These are phyloP conservation scores for Acanthopagrus latus DNA, from an alignment of 2,797 vertebrate species.

Conservation along the genomic window DNA sequence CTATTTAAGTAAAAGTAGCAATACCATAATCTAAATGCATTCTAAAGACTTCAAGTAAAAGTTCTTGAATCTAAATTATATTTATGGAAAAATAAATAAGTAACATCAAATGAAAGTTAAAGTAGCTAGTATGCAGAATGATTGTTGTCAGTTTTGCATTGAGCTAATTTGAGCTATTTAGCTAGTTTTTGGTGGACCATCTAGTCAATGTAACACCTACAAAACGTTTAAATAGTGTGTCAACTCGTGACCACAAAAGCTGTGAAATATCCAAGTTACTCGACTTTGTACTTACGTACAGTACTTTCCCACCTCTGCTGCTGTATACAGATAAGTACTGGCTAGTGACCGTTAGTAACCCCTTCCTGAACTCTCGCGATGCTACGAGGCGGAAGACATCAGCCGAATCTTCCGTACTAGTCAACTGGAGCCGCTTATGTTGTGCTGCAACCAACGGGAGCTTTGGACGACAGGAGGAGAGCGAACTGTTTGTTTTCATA, in stretches of 20 bases:
- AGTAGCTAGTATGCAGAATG: no score
- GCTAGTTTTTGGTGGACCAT: no score
- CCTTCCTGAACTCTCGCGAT: conserved; percentile 81
- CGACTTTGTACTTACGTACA: neutral
- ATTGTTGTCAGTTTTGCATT: no score
- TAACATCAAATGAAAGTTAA: no score
- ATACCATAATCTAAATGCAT: no score
- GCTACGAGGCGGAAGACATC: conserved; percentile 82
- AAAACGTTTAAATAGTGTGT: neutral
- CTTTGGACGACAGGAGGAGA: conserved; percentile 48
- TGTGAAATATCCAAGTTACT: neutral
- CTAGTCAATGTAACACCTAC: no score
- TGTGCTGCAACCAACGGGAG: conserved; percentile 58
- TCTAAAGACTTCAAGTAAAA: no score
- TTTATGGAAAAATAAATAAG: no score
- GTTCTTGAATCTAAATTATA: no score
- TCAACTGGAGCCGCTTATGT: conserved; percentile 70
- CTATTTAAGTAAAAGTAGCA: no score
- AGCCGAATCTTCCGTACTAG: conserved; percentile 64
- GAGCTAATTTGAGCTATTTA: no score
- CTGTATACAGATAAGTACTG: no score
- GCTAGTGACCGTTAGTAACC: conserved; percentile 53
- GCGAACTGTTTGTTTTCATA: conserved; percentile 47
- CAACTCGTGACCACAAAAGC: neutral
- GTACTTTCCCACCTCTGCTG: neutral